Conservation (phyloP, 2,113 vertebrate species). For the Scomber scombrus region DNA sequence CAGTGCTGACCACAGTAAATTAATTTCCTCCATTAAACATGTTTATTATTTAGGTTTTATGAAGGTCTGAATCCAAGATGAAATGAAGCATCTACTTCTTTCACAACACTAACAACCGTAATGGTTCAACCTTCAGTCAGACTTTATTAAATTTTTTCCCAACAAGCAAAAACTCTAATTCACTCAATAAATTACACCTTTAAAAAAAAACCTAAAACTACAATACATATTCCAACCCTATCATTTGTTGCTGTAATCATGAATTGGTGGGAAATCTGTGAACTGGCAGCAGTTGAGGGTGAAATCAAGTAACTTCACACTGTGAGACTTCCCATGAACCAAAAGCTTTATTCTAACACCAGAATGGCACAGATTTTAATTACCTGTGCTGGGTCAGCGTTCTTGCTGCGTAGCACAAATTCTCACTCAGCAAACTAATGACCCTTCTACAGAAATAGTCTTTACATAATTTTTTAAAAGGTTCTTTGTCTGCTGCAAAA, state of each 20-base stretch:
- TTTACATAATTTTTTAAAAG: constrained; percentile 33
- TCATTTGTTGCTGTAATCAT: constrained; percentile 38
- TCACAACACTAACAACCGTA: constrained; percentile 21
- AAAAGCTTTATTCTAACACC: constrained; percentile 60
- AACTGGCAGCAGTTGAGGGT: constrained; percentile 39
- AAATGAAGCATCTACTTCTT: no score
- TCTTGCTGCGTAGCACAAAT: constrained; percentile 35
- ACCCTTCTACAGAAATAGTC: constrained; percentile 35
- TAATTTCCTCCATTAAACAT: constrained; percentile 37
- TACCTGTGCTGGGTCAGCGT: constrained; percentile 70
- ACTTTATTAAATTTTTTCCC: constrained; percentile 25
- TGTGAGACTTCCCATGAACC: constrained; percentile 55
- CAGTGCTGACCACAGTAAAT: no score
- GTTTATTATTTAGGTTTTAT: constrained; percentile 42
- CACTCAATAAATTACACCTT: constrained; percentile 42
- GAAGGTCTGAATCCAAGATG: constrained; percentile 29
- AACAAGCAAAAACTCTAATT: constrained; percentile 29
- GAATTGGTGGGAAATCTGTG: constrained; percentile 14
- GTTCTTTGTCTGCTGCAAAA: constrained; percentile 15
- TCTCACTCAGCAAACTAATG: constrained; percentile 44
- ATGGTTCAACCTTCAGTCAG: constrained; percentile 17
- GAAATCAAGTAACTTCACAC: constrained; percentile 63
- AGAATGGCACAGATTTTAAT: constrained; percentile 62
- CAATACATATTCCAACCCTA: not conserved
- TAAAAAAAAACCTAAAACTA: constrained; percentile 28